These are phyloP conservation scores for Epicauta chinensis DNA, from an alignment of 1,140 invertebrate species.

Conservation along the genomic window DNA sequence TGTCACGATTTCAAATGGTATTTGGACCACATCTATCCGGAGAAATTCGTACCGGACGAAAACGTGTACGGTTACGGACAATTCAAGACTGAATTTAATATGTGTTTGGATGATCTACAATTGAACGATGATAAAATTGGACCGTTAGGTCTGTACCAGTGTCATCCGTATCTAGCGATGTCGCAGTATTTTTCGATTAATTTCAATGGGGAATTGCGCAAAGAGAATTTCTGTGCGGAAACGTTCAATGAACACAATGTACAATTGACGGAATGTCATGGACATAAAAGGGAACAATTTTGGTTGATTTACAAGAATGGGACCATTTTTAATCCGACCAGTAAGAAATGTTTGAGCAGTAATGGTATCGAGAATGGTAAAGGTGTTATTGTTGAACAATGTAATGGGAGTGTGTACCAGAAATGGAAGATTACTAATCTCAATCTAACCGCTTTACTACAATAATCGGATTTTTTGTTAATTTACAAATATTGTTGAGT, in stretches of 20 bases:
- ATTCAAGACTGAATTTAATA: slow-evolving; percentile 43
- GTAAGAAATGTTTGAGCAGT: slow-evolving; percentile 37
- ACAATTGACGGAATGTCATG: slow-evolving; percentile 50
- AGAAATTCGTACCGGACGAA: slow-evolving; percentile 82
- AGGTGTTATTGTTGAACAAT: slow-evolving; percentile 34
- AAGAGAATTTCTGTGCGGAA: slow-evolving; percentile 69
- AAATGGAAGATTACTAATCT: slow-evolving; percentile 37
- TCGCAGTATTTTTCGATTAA: slow-evolving; percentile 70
- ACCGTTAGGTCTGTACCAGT: slow-evolving; percentile 66
- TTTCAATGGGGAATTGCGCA: slow-evolving; percentile 60
- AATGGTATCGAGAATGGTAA: slow-evolving; percentile 36
- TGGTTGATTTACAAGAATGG: slow-evolving; percentile 46
- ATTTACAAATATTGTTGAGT: no score
- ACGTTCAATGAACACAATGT: slow-evolving; percentile 40
- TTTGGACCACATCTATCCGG: slow-evolving; percentile 69
- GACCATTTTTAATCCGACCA: slow-evolving; percentile 34
- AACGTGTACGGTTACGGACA: slow-evolving; percentile 70
- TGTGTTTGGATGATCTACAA: slow-evolving; percentile 79
- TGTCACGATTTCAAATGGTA: slow-evolving; percentile 81
- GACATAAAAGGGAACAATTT: slow-evolving; percentile 50
- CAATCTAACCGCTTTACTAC: slow-evolving; percentile 30
- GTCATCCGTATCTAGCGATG: slow-evolving; percentile 61
- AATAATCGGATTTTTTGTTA: no score
- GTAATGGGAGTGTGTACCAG: slow-evolving; percentile 32
- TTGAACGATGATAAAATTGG: slow-evolving; percentile 63